Evolutionary conservation across 2,113 vertebrate species (phyloP), one percentile per base, ranked within the genome.

Genomic region (Gasterosteus aculeatus): DNA sequence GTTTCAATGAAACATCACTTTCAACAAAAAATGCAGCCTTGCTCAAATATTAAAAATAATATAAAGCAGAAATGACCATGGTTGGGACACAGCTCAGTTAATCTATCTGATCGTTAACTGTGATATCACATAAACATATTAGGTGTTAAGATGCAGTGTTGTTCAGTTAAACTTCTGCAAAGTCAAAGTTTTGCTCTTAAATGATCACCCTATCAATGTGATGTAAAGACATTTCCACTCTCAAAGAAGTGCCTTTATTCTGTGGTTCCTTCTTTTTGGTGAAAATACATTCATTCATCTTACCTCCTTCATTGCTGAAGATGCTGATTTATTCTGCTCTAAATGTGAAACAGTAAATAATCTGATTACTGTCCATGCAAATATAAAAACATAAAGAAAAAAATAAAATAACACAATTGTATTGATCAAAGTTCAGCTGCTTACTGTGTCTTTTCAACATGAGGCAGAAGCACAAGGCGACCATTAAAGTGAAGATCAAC

Each of bases 371-470:
- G 16, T 33, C 11, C 6, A 19, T 59, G 19, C 16, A 59, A 19
- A 29, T 41, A 26, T 11, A 74, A 2, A 31, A 31, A 56, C 5
- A 15, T 26, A 1, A 16, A n/a, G 14, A n/a, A 53, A 22, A 5
- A 22, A 18, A 22, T 1, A 22, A 11, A 7, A 19, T 22, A 1
- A 0, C 3, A 47, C 29, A 26, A 44, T 26, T 46, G 7, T 29
- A 42, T 68, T 10, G 8, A 38, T 56, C 4, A 56, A 26, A 56
- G 15, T 58, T 80, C 4, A 54, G 31, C 0, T 6, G 49, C 72
- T 74, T 69, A 86, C 84, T 51, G 8, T 42, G 16, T 67, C 49
- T 70, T 60, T 33, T 83, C 4, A 77, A 15, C 15, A 60, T 57
- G 41, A 61, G 56, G 53, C 58, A 82, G 57, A 56, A 15, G 61